Conservation (phyloP, 2,888 invertebrate genomes). For the Conops quadrifasciatus region DNA sequence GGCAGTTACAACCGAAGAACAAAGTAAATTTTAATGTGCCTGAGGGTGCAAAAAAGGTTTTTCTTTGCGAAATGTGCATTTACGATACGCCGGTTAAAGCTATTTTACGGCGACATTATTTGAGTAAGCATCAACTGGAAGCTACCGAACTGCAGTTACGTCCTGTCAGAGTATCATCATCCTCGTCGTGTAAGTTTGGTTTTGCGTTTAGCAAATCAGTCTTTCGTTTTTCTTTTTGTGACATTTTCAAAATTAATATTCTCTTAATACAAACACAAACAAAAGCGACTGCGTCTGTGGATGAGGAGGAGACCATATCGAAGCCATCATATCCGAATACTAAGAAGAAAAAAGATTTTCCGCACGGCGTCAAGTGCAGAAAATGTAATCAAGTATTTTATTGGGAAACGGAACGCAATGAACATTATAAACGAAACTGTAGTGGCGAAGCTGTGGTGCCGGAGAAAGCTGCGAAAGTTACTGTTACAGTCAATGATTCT, state of each 20-base stretch:
- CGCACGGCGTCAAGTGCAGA: constrained; percentile 45
- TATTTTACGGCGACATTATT: constrained; percentile 52
- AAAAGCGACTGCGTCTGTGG: neutral
- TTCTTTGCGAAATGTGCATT: constrained; percentile 55
- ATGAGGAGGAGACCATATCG: neutral
- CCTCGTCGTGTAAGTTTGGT: constrained; percentile 6
- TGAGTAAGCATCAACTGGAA: constrained; percentile 48
- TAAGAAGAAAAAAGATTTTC: constrained; percentile 38
- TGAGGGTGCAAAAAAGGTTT: constrained; percentile 40
- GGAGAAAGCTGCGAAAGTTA: neutral
- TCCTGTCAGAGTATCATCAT: constrained; percentile 42
- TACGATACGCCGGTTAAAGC: constrained; percentile 49
- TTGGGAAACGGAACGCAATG: constrained; percentile 43
- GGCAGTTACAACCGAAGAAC: constrained; percentile 48
- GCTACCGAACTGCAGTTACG: constrained; percentile 53
- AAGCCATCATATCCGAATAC: neutral
- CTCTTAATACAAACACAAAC: neutral
- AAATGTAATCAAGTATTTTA: constrained; percentile 44
- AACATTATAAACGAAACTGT: constrained; percentile 42
- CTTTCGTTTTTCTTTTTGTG: neutral
- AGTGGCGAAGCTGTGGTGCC: neutral
- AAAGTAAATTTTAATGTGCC: constrained; percentile 36
- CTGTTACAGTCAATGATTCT: neutral
- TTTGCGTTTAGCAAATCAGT: neutral
- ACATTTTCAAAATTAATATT: neutral